These are phyloP conservation scores for Patagioenas fasciata DNA, from an alignment of 2,113 vertebrate genomes.

Conservation along the genomic window DNA sequence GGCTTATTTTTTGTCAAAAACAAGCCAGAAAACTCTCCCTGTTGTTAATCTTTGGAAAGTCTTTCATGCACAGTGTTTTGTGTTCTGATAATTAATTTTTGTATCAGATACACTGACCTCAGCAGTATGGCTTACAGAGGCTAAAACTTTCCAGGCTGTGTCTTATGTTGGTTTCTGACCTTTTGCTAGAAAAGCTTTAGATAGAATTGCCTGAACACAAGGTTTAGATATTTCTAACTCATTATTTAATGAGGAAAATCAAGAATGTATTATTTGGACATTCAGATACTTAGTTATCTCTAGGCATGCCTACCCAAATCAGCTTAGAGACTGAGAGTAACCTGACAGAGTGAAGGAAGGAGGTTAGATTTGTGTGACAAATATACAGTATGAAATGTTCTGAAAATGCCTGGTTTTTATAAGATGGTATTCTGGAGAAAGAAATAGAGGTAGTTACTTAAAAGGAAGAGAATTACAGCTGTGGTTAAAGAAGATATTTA, in stretches of 20 bases:
- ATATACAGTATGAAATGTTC: background rate
- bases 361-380: background rate
- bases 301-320: background rate
- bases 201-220: background rate
- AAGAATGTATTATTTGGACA: background rate
- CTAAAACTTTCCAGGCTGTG: background rate
- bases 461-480: background rate
- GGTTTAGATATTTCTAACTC: background rate
- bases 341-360: background rate
- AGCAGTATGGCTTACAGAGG: background rate
- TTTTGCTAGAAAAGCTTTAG: background rate
- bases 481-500: background rate
- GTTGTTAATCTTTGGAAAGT: background rate
- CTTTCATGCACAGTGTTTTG: background rate
- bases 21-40: background rate
- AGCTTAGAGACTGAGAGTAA: background rate
- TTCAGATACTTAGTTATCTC: background rate
- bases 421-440: background rate
- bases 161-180: background rate
- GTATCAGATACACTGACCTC: background rate
- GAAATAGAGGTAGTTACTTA: background rate
- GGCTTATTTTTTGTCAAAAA: background rate
- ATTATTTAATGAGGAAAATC: background rate
- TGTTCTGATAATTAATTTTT: background rate
- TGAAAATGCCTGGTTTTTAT: background rate